phyloP scores from a whole-genome alignment of 1,140 invertebrate species.

The Eulimnadia texana region DNA sequence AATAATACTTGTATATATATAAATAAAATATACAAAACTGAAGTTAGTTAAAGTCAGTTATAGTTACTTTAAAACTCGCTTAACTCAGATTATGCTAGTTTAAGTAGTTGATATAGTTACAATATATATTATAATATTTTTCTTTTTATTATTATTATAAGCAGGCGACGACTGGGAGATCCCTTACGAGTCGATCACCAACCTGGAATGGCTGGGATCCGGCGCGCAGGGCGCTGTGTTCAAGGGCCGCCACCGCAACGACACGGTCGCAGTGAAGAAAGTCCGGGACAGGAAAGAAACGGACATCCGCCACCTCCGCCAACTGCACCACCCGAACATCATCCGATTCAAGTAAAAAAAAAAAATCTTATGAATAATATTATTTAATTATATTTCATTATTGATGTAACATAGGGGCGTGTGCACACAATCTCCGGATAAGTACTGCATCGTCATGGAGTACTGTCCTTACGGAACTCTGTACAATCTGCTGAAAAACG shows the following conservation, averaged over 20 bases:
- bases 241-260: conserved; percentile 63
- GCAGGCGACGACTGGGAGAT: conserved; percentile 79
- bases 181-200: conserved; percentile 78
- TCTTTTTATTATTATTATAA: conserved; percentile 22
- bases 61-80: too few relatives aligned
- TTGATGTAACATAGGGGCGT: conserved; percentile 78
- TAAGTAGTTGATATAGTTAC: too few relatives aligned
- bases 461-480: conserved; percentile 90
- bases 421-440: conserved; percentile 71
- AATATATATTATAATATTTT: too few relatives aligned
- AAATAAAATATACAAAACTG: too few relatives aligned
- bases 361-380: background rate
- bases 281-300: conserved; percentile 84
- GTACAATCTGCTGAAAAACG: conserved; percentile 73
- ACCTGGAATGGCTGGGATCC: conserved; percentile 82
- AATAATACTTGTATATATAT: too few relatives aligned
- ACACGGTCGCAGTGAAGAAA: conserved; percentile 91
- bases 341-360: conserved; percentile 72
- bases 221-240: conserved; percentile 95
- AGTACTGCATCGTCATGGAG: conserved; percentile 95
- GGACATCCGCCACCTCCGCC: conserved; percentile 82
- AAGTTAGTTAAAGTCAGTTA: too few relatives aligned
- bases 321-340: conserved; percentile 92
- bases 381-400: background rate
- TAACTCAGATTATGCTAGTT: too few relatives aligned